Percentiles rank a stretch among this genome's conserved stretches.
Conservation (phyloP, 2,797 vertebrate species). For the Carcharodon carcharias region DNA sequence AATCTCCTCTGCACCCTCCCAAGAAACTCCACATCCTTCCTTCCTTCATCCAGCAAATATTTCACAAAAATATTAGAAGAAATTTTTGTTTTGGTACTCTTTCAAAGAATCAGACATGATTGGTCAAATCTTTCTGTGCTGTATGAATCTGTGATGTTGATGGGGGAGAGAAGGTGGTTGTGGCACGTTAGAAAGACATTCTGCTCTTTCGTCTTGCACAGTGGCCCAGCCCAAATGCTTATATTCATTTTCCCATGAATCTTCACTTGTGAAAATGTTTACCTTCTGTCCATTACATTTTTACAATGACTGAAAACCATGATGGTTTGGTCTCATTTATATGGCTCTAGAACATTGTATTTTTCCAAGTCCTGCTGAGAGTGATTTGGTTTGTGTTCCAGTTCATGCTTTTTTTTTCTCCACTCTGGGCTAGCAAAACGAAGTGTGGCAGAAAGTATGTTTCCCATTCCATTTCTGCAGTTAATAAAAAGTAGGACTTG, state of each 20-base stretch:
- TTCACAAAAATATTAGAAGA: neutral
- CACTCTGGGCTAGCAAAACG: neutral
- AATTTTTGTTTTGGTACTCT: neutral
- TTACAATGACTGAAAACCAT: neutral
- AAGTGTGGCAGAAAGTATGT: neutral
- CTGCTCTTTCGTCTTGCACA: neutral
- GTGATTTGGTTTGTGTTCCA: neutral
- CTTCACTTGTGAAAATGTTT: neutral
- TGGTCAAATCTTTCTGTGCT: neutral
- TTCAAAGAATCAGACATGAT: neutral
- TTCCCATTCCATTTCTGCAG: neutral
- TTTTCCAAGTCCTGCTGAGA: neutral
- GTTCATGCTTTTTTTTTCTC: neutral
- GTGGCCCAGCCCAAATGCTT: neutral
- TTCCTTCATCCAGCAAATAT: neutral
- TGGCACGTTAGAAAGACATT: neutral
- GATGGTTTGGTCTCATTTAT: neutral
- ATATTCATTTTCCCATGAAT: neutral
- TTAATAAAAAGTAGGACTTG: neutral
- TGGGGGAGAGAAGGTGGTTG: neutral
- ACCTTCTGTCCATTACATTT: neutral
- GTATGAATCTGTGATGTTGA: neutral
- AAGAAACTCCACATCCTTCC: too few relatives aligned
- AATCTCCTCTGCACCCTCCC: too few relatives aligned
- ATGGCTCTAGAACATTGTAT: neutral